These are phyloP conservation scores for Halcyon senegalensis DNA, from an alignment of 2,113 vertebrate genomes.

Conservation along the genomic window DNA sequence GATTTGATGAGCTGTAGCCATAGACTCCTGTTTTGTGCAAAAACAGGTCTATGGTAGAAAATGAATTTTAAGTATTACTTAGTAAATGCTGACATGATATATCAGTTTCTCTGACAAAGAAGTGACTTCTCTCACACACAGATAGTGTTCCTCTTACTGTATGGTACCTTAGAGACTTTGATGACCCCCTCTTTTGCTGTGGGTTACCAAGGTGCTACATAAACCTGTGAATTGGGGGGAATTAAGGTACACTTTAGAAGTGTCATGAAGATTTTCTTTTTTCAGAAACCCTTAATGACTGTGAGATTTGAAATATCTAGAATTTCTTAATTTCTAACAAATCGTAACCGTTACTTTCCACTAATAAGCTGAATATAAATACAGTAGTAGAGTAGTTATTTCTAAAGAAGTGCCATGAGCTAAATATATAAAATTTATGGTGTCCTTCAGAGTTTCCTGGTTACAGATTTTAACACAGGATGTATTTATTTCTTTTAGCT, in stretches of 20 bases:
- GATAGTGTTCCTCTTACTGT: neutral
- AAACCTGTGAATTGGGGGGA: neutral
- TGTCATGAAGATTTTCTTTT: neutral
- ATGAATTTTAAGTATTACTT: neutral
- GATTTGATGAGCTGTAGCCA: neutral
- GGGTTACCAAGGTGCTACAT: neutral
- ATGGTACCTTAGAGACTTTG: neutral
- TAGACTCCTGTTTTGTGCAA: neutral
- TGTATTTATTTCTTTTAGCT: slow-evolving; percentile 48
- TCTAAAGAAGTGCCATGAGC: neutral
- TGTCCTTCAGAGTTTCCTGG: slow-evolving; percentile 34
- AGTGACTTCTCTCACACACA: neutral
- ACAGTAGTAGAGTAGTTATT: neutral
- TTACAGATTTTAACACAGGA: slow-evolving; percentile 44
- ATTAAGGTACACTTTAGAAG: neutral
- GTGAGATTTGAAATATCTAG: neutral
- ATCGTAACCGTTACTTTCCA: neutral
- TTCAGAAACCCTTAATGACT: neutral
- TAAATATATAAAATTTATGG: slow-evolving; percentile 15
- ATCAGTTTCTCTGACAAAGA: neutral
- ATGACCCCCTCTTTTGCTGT: neutral
- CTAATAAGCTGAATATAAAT: neutral
- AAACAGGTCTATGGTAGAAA: neutral
- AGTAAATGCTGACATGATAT: neutral
- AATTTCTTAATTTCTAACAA: neutral